Base-by-base conservation (phyloP, 2,113 vertebrate genomes). In the Ceyx cyanopectus region DNA sequence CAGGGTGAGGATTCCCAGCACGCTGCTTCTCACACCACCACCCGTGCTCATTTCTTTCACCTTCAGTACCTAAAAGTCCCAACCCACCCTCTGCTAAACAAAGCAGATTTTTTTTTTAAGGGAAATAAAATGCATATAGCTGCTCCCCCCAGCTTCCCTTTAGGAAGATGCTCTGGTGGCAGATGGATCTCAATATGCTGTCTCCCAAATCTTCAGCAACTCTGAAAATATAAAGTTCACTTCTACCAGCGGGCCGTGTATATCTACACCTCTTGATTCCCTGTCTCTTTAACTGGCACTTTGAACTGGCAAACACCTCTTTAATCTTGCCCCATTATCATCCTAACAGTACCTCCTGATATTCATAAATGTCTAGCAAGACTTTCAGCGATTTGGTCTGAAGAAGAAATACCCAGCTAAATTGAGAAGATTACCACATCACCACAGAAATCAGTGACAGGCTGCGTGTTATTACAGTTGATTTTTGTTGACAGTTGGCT, bases 401-500 rank as follows among this genome's bases (percentile, higher is more conserved):
- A 97, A 96, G 97, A 97, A 97, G 97, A 98, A 98, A 98, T 97
- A 97, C 92, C 97, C 94, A 92, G 97, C 97, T 97, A 98, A 98
- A 98, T 98, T 97, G 98, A 98, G 98, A 97, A 98, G 98, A 98
- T 98, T 98, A 98, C 97, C 97, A 95, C 98, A 98, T 98, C 98
- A 98, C 96, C 97, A 97, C 97, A 98, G 96, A 98, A 98, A 98
- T 98, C 98, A 98, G 97, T 98, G 98, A 98, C 98, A 98, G 98
- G 94, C 97, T 97, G 92, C 87, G 91, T 97, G 97, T 98, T 97
- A 98, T 98, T 98, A 98, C 97, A 94, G 97, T 97, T 98, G 98
- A 98, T 98, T 98, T 98, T 98, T 98, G 98, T 98, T 98, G 98
- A 98, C 98, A 98, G 98, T 98, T 98, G 97, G 97, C 98, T 98